These are phyloP conservation scores for Conistra vaccinii DNA, from an alignment of 2,888 invertebrate species.

Conservation along the genomic window DNA sequence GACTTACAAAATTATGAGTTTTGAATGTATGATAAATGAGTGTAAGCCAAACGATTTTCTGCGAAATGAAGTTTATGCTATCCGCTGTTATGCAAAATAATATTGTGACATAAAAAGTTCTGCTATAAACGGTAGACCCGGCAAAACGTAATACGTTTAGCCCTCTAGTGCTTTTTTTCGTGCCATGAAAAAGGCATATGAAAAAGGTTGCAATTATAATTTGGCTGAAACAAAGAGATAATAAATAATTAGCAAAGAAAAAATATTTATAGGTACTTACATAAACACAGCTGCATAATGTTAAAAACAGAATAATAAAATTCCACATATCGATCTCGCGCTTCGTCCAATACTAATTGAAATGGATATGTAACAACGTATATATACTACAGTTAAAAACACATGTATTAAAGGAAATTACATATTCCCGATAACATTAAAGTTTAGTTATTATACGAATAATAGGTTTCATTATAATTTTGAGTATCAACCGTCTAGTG, in stretches of 20 bases:
- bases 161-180: background rate
- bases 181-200: too few species aligned
- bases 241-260: background rate
- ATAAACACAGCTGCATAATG: constrained; percentile 47
- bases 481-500: constrained; percentile 22
- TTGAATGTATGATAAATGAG: too few species aligned
- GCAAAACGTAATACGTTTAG: constrained; percentile 6
- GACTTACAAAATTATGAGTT: too few species aligned
- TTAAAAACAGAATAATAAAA: constrained; percentile 43
- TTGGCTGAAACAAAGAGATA: background rate
- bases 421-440: constrained; percentile 43
- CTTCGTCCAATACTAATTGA: constrained; percentile 52
- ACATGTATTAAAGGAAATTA: constrained; percentile 54
- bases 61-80: too few species aligned
- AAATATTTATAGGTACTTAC: constrained; percentile 35
- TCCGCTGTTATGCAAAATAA: too few species aligned
- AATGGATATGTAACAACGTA: constrained; percentile 38
- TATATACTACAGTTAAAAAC: constrained; percentile 54
- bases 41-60: too few species aligned
- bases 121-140: too few species aligned
- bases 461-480: constrained; percentile 47
- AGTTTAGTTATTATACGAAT: constrained; percentile 42
- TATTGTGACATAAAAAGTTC: too few species aligned
- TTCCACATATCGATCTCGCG: constrained; percentile 48
- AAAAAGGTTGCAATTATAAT: background rate